Evolutionary conservation across 2,113 vertebrate species (phyloP).

Genomic region (Sturnus vulgaris): DNA sequence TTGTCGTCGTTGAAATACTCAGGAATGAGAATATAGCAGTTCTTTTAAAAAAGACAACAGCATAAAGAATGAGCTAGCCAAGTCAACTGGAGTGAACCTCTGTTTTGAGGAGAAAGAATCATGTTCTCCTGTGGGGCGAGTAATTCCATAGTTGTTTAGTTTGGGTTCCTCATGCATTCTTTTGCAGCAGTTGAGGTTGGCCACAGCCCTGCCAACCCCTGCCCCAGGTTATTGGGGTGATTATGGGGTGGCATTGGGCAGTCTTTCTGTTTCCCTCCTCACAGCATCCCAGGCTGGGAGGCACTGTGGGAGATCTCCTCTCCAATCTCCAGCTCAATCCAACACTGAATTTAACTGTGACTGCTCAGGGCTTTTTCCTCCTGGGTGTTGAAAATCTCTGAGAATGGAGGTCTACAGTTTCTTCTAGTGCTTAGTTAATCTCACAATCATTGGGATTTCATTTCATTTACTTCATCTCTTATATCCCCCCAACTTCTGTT

Average conservation of each 20-base stretch:
- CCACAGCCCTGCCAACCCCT: not conserved
- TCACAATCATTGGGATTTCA: not conserved
- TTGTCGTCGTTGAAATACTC: not conserved
- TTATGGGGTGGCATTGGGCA: not conserved
- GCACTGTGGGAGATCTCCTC: not conserved
- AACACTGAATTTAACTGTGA: not conserved
- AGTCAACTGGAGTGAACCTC: not conserved
- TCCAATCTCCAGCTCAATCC: not conserved
- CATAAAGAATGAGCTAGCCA: not conserved
- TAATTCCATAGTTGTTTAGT: not conserved
- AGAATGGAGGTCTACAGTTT: not conserved
- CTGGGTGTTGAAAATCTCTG: not conserved
- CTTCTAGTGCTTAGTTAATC: not conserved
- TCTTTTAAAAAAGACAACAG: not conserved
- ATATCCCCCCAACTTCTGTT: fast-evolving
- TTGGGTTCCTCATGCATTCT: not conserved
- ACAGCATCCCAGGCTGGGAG: not conserved
- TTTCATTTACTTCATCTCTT: not conserved
- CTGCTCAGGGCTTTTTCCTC: not conserved
- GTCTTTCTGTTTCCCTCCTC: not conserved
- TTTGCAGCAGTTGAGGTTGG: not conserved
- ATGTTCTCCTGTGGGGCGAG: not conserved
- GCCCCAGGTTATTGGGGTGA: not conserved
- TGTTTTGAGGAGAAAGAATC: not conserved
- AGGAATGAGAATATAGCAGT: not conserved